phyloP scores from a whole-genome alignment of 2,113 vertebrate species.

The Hippocampus mohnikei region DNA sequence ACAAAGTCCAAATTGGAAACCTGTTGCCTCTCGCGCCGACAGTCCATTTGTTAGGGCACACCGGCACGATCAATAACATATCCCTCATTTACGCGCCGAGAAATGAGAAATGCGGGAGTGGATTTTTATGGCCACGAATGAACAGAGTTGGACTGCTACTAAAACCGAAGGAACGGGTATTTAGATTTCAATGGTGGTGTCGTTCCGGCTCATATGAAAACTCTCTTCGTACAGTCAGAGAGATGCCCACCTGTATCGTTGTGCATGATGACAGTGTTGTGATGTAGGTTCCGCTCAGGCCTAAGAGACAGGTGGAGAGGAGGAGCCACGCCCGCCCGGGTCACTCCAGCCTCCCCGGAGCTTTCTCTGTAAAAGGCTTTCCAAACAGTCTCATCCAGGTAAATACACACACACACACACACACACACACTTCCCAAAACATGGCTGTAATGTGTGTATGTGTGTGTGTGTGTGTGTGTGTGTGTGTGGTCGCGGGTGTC shows the following conservation, averaged over 20 bases:
- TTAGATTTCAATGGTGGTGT: background rate
- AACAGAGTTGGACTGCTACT: background rate
- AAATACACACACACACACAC: constrained; percentile 24
- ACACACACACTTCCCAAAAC: no score
- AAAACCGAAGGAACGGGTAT: background rate
- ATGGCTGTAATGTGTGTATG: no score
- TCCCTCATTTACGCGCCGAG: constrained; percentile 31
- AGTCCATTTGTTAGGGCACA: constrained; percentile 38
- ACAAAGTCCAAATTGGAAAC: constrained; percentile 36
- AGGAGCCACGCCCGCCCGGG: constrained; percentile 56
- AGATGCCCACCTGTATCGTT: constrained; percentile 3
- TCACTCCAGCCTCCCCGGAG: constrained; percentile 55
- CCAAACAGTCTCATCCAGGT: constrained; percentile 73
- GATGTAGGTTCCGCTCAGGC: constrained; percentile 53
- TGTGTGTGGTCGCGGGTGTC: background rate
- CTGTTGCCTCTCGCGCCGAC: constrained; percentile 40
- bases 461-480: background rate
- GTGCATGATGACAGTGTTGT: constrained; percentile 36
- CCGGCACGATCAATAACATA: constrained; percentile 34
- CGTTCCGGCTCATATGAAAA: background rate
- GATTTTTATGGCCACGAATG: background rate
- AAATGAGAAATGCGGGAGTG: constrained; percentile 33
- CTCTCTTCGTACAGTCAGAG: no score
- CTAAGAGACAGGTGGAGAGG: constrained; percentile 56
- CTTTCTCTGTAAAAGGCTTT: constrained; percentile 68